A percentile compares a stretch with the other conserved stretches of the same genome.
Conservation (phyloP, 2,797 vertebrate species). For the Leptatherina wallacei region DNA sequence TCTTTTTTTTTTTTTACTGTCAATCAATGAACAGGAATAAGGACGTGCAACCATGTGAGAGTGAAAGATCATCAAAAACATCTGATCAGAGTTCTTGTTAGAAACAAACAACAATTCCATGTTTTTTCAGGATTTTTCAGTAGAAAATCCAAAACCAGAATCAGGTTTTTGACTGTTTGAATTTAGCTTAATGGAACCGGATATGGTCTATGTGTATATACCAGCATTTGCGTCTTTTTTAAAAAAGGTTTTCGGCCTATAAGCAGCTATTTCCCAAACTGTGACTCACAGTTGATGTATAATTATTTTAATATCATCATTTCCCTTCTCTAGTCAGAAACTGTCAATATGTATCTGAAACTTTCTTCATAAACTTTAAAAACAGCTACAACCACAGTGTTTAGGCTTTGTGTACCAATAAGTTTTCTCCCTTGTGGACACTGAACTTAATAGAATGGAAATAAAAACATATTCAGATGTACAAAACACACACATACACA, state of each 20-base stretch:
- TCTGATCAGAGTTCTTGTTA: neutral
- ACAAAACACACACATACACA: slow-evolving; percentile 9
- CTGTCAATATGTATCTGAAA: neutral
- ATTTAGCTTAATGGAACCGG: too few relatives aligned
- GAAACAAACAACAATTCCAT: neutral
- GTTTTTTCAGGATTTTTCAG: neutral
- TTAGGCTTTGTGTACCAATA: slow-evolving; percentile 23
- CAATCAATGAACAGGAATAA: neutral
- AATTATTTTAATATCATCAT: neutral
- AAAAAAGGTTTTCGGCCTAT: too few relatives aligned
- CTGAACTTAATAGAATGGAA: slow-evolving; percentile 11
- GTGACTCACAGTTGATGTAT: neutral
- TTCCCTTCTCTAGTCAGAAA: neutral
- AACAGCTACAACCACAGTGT: slow-evolving; percentile 5
- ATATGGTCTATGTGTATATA: too few relatives aligned
- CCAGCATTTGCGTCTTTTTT: too few relatives aligned
- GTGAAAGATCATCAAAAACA: neutral
- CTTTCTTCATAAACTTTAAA: too few relatives aligned
- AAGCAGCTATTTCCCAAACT: neutral
- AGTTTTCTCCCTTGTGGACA: slow-evolving; percentile 25
- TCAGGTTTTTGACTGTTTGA: too few relatives aligned
- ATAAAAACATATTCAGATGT: slow-evolving; percentile 1
- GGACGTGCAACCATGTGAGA: neutral
- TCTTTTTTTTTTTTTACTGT: neutral
- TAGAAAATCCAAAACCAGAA: neutral